These are phyloP conservation scores for Drosophila burlai DNA, from an alignment of 1,140 invertebrate species.

Conservation along the genomic window DNA sequence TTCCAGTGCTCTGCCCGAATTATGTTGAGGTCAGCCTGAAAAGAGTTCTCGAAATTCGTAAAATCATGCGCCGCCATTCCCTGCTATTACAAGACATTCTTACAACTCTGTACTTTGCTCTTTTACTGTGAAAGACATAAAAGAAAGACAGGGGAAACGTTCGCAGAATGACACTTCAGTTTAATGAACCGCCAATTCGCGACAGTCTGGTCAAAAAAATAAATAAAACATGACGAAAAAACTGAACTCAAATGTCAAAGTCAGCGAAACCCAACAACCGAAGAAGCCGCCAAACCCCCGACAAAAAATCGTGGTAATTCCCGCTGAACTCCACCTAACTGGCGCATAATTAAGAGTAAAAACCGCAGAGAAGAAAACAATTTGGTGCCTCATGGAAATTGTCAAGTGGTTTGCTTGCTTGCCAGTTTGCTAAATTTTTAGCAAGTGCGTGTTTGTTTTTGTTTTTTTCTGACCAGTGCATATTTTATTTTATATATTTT, in stretches of 20 bases:
- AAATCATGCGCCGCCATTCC: slow-evolving; percentile 56
- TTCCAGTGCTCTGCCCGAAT: slow-evolving; percentile 11
- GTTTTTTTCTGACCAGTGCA: slow-evolving; percentile 12
- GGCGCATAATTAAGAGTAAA: slow-evolving; percentile 61
- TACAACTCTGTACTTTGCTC: slow-evolving; percentile 62
- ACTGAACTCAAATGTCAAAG: slow-evolving; percentile 46
- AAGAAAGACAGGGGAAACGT: slow-evolving; percentile 37
- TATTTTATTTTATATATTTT: background rate
- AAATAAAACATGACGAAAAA: slow-evolving; percentile 11
- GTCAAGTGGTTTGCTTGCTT: slow-evolving; percentile 10
- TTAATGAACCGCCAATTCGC: slow-evolving; percentile 72
- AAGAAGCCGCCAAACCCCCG: slow-evolving; percentile 3
- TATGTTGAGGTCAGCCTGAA: slow-evolving; percentile 24
- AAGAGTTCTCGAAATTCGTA: slow-evolving; percentile 36
- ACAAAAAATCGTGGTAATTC: slow-evolving; percentile 38
- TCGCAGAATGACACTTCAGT: slow-evolving; percentile 78
- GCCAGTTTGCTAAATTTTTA: slow-evolving; percentile 12
- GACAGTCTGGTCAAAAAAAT: slow-evolving; percentile 46
- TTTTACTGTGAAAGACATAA: slow-evolving; percentile 49
- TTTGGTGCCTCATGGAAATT: slow-evolving; percentile 45
- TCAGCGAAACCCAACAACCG: slow-evolving; percentile 43
- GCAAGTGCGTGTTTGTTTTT: slow-evolving; percentile 28
- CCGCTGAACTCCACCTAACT: slow-evolving; percentile 48
- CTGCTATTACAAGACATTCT: slow-evolving; percentile 65
- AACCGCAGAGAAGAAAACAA: slow-evolving; percentile 56